Conservation (phyloP, 2,113 vertebrate genomes). For the Leucosticte australis region DNA sequence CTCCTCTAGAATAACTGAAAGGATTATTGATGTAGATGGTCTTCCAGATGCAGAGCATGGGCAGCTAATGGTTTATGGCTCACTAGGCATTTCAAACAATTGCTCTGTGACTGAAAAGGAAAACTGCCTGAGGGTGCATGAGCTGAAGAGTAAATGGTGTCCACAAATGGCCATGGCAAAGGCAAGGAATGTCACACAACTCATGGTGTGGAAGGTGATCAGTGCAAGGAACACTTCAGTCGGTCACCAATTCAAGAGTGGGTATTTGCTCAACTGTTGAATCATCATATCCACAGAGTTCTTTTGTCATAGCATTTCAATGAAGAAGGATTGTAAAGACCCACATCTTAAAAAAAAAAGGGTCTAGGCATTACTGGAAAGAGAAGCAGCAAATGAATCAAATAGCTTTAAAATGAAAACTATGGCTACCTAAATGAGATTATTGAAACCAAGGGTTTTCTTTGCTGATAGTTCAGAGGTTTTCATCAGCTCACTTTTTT, state of each 20-base stretch:
- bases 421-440: neutral
- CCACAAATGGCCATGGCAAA: neutral
- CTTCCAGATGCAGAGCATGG: neutral
- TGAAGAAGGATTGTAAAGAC: neutral
- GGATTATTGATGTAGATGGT: neutral
- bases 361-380: neutral
- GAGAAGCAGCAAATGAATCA: neutral
- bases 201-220: neutral
- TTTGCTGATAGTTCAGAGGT: neutral
- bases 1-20: neutral
- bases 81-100: neutral
- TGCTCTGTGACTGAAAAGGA: neutral
- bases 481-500: neutral
- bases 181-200: neutral
- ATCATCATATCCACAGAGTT: neutral
- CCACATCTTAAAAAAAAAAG: neutral
- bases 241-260: fast-evolving
- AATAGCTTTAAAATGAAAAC: neutral
- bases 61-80: neutral
- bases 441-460: neutral
- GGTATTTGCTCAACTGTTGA: neutral
- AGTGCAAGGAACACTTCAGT: neutral
- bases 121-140: neutral
- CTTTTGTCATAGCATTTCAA: neutral
- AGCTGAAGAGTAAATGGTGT: neutral